Conservation (phyloP, 2,113 vertebrate species). For the Pollimyrus isidori region DNA sequence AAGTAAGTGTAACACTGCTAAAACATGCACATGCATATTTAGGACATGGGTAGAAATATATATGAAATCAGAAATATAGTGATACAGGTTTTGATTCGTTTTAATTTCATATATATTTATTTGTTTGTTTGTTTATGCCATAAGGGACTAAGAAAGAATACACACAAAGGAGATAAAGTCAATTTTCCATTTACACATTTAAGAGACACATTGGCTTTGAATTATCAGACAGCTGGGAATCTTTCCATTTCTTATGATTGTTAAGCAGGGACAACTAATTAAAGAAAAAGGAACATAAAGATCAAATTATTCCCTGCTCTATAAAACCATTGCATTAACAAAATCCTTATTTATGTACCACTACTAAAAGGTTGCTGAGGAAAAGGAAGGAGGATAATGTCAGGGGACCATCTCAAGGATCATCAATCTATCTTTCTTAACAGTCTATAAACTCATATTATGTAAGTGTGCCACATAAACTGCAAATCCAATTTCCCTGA, state of each 20-base stretch:
- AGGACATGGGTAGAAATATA: background rate
- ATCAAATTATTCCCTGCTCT: background rate
- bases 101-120: background rate
- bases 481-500: background rate
- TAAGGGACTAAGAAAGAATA: background rate
- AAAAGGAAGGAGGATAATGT: background rate
- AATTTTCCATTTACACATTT: background rate
- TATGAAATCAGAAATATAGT: background rate
- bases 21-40: background rate
- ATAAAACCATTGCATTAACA: background rate
- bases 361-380: background rate
- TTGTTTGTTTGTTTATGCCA: background rate
- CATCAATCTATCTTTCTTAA: constrained; percentile 5
- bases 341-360: constrained; percentile 11
- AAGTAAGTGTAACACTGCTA: background rate
- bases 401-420: background rate
- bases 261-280: constrained; percentile 4
- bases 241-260: constrained; percentile 4
- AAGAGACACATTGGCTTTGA: background rate
- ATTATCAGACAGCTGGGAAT: background rate
- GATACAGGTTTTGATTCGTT: background rate
- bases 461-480: background rate
- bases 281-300: background rate
- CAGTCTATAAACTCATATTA: background rate
- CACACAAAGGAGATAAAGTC: background rate